A percentile compares a stretch with the other conserved stretches of the same genome.
Evolutionary conservation across 2,113 vertebrate species (phyloP).

Genomic region (Trochalopteron elliotii): DNA sequence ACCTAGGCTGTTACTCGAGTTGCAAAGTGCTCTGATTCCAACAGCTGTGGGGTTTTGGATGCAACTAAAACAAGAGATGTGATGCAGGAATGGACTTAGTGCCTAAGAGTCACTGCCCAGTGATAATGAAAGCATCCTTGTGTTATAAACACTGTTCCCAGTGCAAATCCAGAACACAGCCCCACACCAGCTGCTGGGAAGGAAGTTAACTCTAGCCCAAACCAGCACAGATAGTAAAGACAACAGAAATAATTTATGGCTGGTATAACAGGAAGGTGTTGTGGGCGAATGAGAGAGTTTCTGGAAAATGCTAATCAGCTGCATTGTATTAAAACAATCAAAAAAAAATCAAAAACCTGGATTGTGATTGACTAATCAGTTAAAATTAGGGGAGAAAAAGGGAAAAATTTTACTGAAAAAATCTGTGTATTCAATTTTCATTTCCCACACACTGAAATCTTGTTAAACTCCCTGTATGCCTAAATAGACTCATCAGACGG

Average conservation of each 20-base stretch:
- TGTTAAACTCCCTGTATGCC: not conserved
- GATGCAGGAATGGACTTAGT: not conserved
- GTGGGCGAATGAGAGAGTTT: not conserved
- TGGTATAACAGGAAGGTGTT: not conserved
- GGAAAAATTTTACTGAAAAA: not conserved
- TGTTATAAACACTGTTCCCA: accelerated
- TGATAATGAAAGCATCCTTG: not conserved
- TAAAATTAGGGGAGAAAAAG: not conserved
- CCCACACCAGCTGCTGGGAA: not conserved
- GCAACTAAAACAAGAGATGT: not conserved
- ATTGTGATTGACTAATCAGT: not conserved
- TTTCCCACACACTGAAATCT: not conserved
- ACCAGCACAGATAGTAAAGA: not conserved
- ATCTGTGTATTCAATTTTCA: not conserved
- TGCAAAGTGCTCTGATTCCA: not conserved
- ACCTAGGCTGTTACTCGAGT: not conserved
- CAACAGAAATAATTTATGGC: not conserved
- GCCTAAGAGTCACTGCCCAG: not conserved
- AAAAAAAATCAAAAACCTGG: not conserved
- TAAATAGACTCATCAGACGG: not conserved
- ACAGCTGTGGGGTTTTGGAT: not conserved
- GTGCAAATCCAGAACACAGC: not conserved
- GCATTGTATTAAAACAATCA: not conserved
- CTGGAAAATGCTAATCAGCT: not conserved
- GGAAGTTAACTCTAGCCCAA: not conserved